Evolutionary conservation across 2,888 invertebrate species (phyloP).

Genomic region (Diadromus collaris): DNA sequence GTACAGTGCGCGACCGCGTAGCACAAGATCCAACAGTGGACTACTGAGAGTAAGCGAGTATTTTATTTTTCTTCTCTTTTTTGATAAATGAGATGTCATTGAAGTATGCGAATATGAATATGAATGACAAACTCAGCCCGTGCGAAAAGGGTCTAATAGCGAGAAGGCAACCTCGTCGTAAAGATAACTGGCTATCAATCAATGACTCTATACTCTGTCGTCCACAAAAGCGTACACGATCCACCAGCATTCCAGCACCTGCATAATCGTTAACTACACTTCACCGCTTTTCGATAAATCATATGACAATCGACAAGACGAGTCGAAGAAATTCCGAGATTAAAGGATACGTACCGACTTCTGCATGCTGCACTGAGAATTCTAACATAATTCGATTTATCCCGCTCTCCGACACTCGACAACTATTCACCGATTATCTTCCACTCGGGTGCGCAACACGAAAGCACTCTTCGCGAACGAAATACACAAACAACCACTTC

Average conservation of each 20-base stretch:
- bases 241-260: not conserved
- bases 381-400: slow-evolving; percentile 68
- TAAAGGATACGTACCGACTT: slow-evolving; percentile 68
- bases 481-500: slow-evolving; percentile 1
- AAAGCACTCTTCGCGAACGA: slow-evolving; percentile 4
- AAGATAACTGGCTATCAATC: slow-evolving; percentile 36
- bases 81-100: not conserved
- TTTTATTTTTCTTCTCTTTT: not conserved
- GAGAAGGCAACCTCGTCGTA: not conserved
- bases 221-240: not conserved
- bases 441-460: not conserved
- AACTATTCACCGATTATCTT: slow-evolving; percentile 4
- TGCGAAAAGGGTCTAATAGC: not conserved
- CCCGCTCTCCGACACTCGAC: slow-evolving; percentile 2
- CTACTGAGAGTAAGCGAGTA: not conserved
- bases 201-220: slow-evolving; percentile 38
- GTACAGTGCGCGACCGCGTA: slow-evolving; percentile 1
- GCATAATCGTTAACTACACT: not conserved
- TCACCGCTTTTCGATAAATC: not conserved
- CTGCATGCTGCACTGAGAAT: slow-evolving; percentile 69
- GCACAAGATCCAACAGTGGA: not conserved
- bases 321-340: not conserved
- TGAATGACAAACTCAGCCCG: not conserved
- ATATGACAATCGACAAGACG: not conserved
- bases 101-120: not conserved